phyloP scores from a whole-genome alignment of 2,113 vertebrate genomes.

The Corythaixoides concolor region DNA sequence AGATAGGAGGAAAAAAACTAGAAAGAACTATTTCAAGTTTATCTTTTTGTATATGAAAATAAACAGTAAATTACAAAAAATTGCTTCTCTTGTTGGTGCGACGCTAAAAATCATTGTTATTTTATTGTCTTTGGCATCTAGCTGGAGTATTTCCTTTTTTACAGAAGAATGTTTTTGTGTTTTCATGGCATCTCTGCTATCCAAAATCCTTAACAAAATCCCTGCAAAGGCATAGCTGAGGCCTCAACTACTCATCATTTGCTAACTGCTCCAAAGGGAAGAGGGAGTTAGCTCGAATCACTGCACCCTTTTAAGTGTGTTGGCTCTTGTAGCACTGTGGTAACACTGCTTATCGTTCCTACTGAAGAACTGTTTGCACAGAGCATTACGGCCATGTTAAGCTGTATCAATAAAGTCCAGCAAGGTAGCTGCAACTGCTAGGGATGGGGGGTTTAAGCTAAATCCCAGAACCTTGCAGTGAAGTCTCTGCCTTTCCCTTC shows the following conservation, averaged over 20 bases:
- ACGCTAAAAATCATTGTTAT: not conserved
- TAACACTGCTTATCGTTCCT: not conserved
- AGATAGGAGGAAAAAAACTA: slow-evolving; percentile 78
- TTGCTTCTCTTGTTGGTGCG: not conserved
- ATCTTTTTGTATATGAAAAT: slow-evolving; percentile 96
- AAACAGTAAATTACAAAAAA: slow-evolving; percentile 77
- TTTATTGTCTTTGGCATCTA: not conserved
- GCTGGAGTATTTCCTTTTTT: not conserved
- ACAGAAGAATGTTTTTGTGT: not conserved
- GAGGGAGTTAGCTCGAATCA: not conserved
- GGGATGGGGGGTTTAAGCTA: not conserved
- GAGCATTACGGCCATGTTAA: not conserved
- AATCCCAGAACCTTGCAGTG: not conserved
- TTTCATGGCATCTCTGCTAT: not conserved
- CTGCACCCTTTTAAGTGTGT: not conserved
- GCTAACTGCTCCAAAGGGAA: not conserved
- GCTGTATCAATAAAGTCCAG: not conserved
- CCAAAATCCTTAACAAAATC: not conserved
- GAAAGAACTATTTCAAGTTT: slow-evolving; percentile 87
- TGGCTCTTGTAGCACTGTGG: not conserved
- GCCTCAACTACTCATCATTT: not conserved
- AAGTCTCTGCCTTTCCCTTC: not conserved
- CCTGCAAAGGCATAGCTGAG: not conserved
- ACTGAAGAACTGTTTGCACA: not conserved
- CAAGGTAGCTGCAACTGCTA: not conserved